Evolutionary conservation across 2,888 invertebrate genomes (phyloP).

Genomic region (Sabellastarte sp.): DNA sequence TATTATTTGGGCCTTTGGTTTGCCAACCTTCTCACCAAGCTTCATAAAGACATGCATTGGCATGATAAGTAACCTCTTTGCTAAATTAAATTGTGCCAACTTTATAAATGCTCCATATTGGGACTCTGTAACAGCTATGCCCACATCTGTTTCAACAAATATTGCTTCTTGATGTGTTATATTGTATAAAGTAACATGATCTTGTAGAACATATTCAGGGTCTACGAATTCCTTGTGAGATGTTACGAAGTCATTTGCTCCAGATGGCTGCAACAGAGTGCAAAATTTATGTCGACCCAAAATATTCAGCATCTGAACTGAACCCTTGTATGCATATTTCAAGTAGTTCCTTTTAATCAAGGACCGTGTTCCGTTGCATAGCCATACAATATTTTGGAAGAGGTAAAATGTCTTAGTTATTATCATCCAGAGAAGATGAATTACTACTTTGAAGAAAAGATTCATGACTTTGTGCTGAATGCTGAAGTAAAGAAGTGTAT

Average conservation of each 20-base stretch:
- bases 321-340: too few relatives aligned
- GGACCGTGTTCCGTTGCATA: too few relatives aligned
- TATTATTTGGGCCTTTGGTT: background rate
- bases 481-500: too few relatives aligned
- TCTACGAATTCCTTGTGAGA: background rate
- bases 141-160: background rate
- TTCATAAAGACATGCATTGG: background rate
- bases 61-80: background rate
- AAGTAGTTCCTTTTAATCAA: too few relatives aligned
- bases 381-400: too few relatives aligned
- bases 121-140: background rate
- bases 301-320: too few relatives aligned
- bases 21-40: background rate
- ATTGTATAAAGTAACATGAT: background rate
- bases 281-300: too few relatives aligned
- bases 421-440: too few relatives aligned
- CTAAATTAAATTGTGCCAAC: background rate
- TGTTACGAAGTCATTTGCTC: background rate
- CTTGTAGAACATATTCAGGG: background rate
- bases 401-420: too few relatives aligned
- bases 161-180: background rate
- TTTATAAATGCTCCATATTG: background rate
- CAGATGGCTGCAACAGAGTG: too few relatives aligned
- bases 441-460: too few relatives aligned
- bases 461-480: too few relatives aligned